These are phyloP conservation scores for Neodontobutis hainanensis DNA, from an alignment of 2,113 vertebrate genomes.

Conservation along the genomic window DNA sequence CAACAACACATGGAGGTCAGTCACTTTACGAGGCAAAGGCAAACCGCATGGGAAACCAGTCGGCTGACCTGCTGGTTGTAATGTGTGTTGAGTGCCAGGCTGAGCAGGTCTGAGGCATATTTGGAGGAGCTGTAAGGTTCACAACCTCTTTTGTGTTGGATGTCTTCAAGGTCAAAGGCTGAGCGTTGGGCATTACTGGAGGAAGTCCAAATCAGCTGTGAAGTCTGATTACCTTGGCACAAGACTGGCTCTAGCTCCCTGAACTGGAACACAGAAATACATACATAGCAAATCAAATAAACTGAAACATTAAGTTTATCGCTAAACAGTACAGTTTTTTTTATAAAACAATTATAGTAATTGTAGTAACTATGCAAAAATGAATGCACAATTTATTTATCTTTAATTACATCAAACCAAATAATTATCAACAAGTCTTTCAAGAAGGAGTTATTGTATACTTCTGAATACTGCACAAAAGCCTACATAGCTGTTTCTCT, in stretches of 20 bases:
- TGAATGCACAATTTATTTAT: too few species aligned
- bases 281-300: background rate
- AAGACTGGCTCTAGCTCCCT: slow-evolving; percentile 82
- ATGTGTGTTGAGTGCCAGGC: slow-evolving; percentile 86
- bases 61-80: slow-evolving; percentile 75
- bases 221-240: slow-evolving; percentile 68
- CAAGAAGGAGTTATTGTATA: background rate
- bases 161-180: slow-evolving; percentile 86
- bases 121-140: slow-evolving; percentile 97
- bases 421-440: too few species aligned
- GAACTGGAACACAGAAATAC: slow-evolving; percentile 73
- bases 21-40: background rate
- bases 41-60: background rate
- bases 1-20: background rate
- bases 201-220: slow-evolving; percentile 91
- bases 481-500: background rate
- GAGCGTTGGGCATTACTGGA: slow-evolving; percentile 87
- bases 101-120: slow-evolving; percentile 91
- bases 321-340: too few species aligned
- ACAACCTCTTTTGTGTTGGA: slow-evolving; percentile 84
- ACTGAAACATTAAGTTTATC: background rate
- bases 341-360: too few species aligned
- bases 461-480: background rate
- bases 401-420: too few species aligned
- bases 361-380: too few species aligned